phyloP scores from a whole-genome alignment of 92 coral and sea anemone genomes.

The Epizoanthus stellaris region DNA sequence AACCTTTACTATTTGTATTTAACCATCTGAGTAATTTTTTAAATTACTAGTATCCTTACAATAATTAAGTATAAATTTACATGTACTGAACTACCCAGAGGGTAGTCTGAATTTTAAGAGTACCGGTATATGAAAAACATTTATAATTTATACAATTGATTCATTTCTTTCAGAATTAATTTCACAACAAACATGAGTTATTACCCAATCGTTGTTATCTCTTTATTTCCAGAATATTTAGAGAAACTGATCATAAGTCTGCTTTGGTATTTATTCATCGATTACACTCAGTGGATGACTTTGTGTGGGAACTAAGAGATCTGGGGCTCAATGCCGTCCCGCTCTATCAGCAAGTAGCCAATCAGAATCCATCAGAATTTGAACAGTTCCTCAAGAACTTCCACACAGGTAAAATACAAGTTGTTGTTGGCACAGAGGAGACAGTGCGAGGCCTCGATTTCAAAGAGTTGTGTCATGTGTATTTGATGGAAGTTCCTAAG shows the following conservation, averaged over 20 bases:
- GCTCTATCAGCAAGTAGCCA: slow-evolving; percentile 78
- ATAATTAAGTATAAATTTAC: too few species aligned
- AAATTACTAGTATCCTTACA: too few species aligned
- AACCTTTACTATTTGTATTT: too few species aligned
- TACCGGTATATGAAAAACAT: too few species aligned
- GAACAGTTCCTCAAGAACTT: slow-evolving; percentile 66
- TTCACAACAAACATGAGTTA: too few species aligned
- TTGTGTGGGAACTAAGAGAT: slow-evolving; percentile 83
- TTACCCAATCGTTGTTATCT: background rate
- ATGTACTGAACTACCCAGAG: too few species aligned
- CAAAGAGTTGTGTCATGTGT: slow-evolving; percentile 77
- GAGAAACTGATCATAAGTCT: slow-evolving; percentile 74
- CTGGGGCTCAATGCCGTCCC: slow-evolving; percentile 82
- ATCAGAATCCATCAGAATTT: slow-evolving; percentile 67
- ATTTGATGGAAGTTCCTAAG: slow-evolving; percentile 83
- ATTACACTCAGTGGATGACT: slow-evolving; percentile 76
- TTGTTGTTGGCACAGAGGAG: slow-evolving; percentile 87
- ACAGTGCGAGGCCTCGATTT: slow-evolving; percentile 90
- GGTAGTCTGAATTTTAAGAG: too few species aligned
- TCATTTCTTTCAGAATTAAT: too few species aligned
- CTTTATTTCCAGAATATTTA: slow-evolving; percentile 58
- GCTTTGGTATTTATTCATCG: slow-evolving; percentile 88
- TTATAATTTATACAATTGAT: too few species aligned
- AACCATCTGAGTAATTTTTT: too few species aligned
- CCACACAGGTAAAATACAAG: slow-evolving; percentile 69